These are phyloP conservation scores for Leptodactylus fallax DNA, from an alignment of 2,797 vertebrate genomes.

Conservation along the genomic window DNA sequence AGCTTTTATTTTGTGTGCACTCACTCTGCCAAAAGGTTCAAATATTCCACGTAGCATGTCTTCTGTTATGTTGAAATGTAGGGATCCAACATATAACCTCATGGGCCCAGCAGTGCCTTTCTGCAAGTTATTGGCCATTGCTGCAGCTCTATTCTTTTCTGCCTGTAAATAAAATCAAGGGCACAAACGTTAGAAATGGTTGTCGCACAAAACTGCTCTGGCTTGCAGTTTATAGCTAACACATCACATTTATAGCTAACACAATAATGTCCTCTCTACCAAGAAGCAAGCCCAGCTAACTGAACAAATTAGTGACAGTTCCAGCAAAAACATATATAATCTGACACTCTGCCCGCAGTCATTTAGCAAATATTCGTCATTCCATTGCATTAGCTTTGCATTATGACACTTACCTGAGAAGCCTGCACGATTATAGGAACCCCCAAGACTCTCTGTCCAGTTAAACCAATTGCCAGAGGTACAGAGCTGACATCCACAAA, in stretches of 20 bases:
- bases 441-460: constrained; percentile 93
- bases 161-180: constrained; percentile 76
- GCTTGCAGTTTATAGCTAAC: not conserved
- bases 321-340: too few species aligned
- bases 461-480: constrained; percentile 94
- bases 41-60: constrained; percentile 98
- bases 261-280: too few species aligned
- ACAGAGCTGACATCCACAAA: constrained; percentile 95
- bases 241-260: too few species aligned
- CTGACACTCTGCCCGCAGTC: too few species aligned
- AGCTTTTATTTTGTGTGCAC: not conserved
- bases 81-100: constrained; percentile 92
- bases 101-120: constrained; percentile 92
- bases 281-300: too few species aligned
- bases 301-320: too few species aligned
- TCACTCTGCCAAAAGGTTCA: constrained; percentile 94
- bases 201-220: not conserved
- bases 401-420: constrained; percentile 85
- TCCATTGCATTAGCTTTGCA: too few species aligned
- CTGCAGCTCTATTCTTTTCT: constrained; percentile 95
- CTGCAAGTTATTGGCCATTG: constrained; percentile 93
- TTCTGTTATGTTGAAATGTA: constrained; percentile 98
- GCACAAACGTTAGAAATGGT: not conserved
- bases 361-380: too few species aligned
- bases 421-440: constrained; percentile 98